These are phyloP conservation scores for Plebejus anna DNA, from an alignment of 2,888 invertebrate species.

Conservation along the genomic window DNA sequence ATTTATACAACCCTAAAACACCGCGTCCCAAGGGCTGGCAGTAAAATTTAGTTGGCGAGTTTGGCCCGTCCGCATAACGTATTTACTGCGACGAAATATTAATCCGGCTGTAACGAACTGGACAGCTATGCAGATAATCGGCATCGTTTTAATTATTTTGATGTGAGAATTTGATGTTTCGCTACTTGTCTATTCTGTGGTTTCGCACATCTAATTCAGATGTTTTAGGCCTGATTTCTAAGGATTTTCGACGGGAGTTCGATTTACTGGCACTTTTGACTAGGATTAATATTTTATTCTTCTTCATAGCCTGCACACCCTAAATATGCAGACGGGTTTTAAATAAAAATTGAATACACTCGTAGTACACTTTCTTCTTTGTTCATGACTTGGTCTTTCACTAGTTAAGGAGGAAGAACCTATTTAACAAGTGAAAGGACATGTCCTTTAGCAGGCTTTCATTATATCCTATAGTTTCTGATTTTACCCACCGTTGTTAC, in stretches of 20 bases:
- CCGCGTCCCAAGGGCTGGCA: conserved; percentile 61
- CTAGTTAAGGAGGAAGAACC: too few species aligned
- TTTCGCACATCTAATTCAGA: not conserved
- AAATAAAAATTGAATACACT: too few species aligned
- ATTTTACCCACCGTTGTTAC: too few species aligned
- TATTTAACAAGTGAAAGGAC: too few species aligned
- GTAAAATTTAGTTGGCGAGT: conserved; percentile 71
- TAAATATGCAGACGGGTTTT: too few species aligned
- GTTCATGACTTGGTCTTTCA: too few species aligned
- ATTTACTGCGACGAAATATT: conserved; percentile 77
- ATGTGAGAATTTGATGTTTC: not conserved
- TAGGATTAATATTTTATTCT: too few species aligned
- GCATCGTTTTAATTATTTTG: not conserved
- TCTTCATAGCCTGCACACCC: too few species aligned
- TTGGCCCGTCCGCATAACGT: conserved; percentile 66
- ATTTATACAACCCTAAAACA: conserved; percentile 36
- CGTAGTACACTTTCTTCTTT: too few species aligned
- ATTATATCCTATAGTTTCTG: too few species aligned
- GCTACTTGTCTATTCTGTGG: not conserved
- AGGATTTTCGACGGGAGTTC: not conserved
- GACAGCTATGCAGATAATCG: conserved; percentile 55
- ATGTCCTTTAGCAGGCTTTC: too few species aligned
- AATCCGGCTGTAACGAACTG: conserved; percentile 69
- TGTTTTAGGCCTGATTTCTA: not conserved
- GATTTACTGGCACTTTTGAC: too few species aligned